These are phyloP conservation scores for Neolamprologus modestus DNA, from an alignment of 2,113 vertebrate species.

Conservation along the genomic window DNA sequence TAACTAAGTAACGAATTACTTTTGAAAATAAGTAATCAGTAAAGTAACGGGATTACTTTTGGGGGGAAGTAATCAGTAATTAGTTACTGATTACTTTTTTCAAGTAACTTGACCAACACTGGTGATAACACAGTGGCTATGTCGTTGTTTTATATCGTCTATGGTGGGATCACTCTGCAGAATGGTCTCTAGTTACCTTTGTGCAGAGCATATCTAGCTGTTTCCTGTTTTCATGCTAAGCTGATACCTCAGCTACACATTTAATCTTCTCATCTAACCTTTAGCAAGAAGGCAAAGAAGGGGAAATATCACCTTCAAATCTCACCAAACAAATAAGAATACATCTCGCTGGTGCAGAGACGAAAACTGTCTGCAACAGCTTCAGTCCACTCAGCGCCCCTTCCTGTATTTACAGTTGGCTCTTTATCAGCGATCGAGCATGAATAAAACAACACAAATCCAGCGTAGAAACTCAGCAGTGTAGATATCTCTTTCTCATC, in stretches of 20 bases:
- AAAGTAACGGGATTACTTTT: background rate
- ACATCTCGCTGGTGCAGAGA: background rate
- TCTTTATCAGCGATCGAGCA: background rate
- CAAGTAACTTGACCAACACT: background rate
- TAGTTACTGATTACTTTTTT: background rate
- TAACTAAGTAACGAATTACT: fast-evolving
- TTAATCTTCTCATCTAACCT: background rate
- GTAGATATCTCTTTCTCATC: background rate
- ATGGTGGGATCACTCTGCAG: background rate
- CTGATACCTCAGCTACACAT: background rate
- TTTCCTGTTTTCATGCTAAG: background rate
- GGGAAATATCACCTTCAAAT: background rate
- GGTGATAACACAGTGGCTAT: background rate
- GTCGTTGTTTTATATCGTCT: background rate
- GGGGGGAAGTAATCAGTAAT: background rate
- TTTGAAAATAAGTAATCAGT: background rate
- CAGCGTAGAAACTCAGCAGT: background rate
- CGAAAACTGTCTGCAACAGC: background rate
- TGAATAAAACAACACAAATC: background rate
- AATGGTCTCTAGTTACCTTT: background rate
- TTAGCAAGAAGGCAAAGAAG: background rate
- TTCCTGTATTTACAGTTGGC: background rate
- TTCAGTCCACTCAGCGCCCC: background rate
- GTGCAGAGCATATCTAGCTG: too few species aligned
- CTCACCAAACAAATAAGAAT: background rate